Percentiles rank a stretch among this genome's conserved stretches.
These are phyloP conservation scores for Drosophila santomea DNA, from an alignment of 1,140 invertebrate genomes.

Conservation along the genomic window DNA sequence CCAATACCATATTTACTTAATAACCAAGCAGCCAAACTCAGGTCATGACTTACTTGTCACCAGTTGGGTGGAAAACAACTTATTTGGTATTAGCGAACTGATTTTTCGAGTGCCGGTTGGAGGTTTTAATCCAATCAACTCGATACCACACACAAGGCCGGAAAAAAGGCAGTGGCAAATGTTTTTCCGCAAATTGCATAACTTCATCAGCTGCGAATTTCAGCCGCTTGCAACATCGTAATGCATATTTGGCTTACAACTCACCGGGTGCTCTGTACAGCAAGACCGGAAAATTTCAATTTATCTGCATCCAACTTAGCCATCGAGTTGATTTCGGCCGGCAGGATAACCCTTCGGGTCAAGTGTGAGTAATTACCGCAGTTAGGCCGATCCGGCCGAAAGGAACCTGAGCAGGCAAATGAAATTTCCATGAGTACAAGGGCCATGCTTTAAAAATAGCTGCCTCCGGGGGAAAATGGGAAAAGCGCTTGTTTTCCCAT, in stretches of 20 bases:
- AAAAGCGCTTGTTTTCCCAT: conserved; percentile 25
- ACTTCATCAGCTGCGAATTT: conserved; percentile 29
- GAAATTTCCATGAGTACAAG: conserved; percentile 53
- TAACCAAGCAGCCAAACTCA: conserved; percentile 48
- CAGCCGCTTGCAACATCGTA: neutral
- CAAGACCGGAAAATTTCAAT: conserved; percentile 33
- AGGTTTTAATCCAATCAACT: conserved; percentile 38
- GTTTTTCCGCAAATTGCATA: conserved; percentile 24
- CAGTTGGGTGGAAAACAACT: conserved; percentile 10
- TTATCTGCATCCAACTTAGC: conserved; percentile 40
- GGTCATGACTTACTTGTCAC: conserved; percentile 53
- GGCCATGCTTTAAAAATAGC: conserved; percentile 65
- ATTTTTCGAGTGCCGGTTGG: neutral
- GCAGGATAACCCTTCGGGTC: conserved; percentile 45
- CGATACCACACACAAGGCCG: conserved; percentile 11
- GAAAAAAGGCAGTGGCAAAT: neutral
- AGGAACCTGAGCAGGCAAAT: conserved; percentile 53
- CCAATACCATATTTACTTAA: conserved; percentile 73
- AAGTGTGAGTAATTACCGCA: conserved; percentile 79
- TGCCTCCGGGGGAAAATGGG: conserved; percentile 23
- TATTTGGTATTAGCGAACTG: too few relatives aligned
- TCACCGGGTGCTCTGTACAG: neutral
- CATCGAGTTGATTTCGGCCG: conserved; percentile 23
- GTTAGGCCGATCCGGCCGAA: conserved; percentile 49
- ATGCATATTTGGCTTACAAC: neutral